These are phyloP conservation scores for Sebastes kiyomatsui DNA, from an alignment of 2,797 vertebrate species.

Conservation along the genomic window DNA sequence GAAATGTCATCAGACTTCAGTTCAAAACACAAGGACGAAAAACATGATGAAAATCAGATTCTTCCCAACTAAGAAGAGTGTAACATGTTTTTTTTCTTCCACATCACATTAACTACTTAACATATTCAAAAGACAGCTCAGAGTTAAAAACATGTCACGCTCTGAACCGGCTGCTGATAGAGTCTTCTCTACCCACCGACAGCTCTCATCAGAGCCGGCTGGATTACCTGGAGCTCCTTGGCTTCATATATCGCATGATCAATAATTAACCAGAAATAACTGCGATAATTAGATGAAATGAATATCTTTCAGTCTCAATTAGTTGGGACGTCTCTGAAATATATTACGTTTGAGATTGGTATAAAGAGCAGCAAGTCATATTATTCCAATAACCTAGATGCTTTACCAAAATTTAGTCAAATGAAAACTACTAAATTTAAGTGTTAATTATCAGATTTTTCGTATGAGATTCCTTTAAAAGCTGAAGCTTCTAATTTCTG, in stretches of 20 bases:
- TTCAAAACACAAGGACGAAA: constrained; percentile 65
- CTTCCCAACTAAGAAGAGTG: constrained; percentile 16
- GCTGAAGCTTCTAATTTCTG: background rate
- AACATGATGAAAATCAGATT: constrained; percentile 34
- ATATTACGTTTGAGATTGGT: background rate
- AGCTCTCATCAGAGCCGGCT: constrained; percentile 21
- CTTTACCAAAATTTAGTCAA: background rate
- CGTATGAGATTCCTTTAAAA: background rate
- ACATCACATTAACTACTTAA: constrained; percentile 25
- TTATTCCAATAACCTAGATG: background rate
- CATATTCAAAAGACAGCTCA: constrained; percentile 37
- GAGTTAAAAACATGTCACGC: constrained; percentile 36
- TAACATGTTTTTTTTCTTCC: background rate
- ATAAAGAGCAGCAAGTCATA: background rate
- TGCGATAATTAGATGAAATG: background rate
- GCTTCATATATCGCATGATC: constrained; percentile 38
- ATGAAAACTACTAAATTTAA: background rate
- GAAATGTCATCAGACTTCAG: constrained; percentile 54
- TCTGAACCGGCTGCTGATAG: constrained; percentile 28
- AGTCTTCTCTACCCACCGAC: constrained; percentile 5
- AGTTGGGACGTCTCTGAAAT: background rate
- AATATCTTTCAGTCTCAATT: background rate
- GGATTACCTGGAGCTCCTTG: constrained; percentile 32
- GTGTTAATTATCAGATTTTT: background rate
- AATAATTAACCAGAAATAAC: constrained; percentile 9